These are phyloP conservation scores for Emydura subglobosa DNA, from an alignment of 2,113 vertebrate species.

Conservation along the genomic window DNA sequence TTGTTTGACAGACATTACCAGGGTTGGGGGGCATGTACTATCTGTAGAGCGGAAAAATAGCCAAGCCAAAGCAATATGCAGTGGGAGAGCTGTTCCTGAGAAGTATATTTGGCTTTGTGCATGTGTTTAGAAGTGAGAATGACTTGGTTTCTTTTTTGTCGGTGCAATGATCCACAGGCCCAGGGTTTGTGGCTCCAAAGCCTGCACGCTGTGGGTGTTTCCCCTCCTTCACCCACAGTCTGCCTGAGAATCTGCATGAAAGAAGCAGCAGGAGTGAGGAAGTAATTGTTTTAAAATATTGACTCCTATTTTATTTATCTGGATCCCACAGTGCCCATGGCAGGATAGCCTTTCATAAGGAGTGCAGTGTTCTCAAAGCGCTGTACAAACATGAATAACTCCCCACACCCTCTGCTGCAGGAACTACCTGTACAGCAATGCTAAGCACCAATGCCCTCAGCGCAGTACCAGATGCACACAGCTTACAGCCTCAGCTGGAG, in stretches of 20 bases:
- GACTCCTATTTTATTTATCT: constrained; percentile 45
- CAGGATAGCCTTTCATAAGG: not conserved
- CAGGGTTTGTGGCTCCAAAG: not conserved
- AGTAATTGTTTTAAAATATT: constrained; percentile 57
- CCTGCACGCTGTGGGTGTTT: not conserved
- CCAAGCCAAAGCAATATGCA: not conserved
- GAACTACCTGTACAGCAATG: not conserved
- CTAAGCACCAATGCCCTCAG: not conserved
- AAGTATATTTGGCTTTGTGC: accelerated
- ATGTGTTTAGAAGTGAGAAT: not conserved
- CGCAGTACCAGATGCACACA: not conserved
- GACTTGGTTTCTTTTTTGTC: no score
- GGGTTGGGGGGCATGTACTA: no score
- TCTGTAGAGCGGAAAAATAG: accelerated
- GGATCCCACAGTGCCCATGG: constrained; percentile 21
- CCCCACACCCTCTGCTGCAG: not conserved
- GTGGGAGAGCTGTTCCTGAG: not conserved
- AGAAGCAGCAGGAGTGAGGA: constrained; percentile 39
- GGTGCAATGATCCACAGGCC: accelerated
- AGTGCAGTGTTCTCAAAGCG: constrained; percentile 9
- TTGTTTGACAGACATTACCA: not conserved
- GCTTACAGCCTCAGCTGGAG: not conserved
- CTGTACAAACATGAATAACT: constrained; percentile 29
- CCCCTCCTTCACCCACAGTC: constrained; percentile 4
- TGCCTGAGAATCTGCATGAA: not conserved